Evolutionary conservation across 2,888 invertebrate genomes (phyloP).

Genomic region (Maniola hyperantus): DNA sequence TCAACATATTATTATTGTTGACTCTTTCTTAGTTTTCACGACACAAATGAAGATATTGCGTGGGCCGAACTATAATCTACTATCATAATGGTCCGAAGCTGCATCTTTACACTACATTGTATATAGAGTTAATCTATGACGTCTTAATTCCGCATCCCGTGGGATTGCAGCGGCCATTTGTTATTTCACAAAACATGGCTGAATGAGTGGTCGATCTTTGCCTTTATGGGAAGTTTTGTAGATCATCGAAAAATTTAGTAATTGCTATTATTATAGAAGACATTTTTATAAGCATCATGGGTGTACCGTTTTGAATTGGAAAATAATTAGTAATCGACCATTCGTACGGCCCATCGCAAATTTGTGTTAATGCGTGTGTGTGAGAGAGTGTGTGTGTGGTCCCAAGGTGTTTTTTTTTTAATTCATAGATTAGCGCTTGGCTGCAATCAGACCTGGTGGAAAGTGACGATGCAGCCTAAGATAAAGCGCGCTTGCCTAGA

Average conservation of each 20-base stretch:
- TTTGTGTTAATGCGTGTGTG: too few species aligned
- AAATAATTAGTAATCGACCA: too few species aligned
- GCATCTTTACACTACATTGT: constrained; percentile 51
- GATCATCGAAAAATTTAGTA: background rate
- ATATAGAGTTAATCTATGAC: constrained; percentile 64
- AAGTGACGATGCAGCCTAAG: too few species aligned
- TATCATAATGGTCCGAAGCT: constrained; percentile 9
- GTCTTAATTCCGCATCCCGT: constrained; percentile 73
- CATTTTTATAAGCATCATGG: background rate
- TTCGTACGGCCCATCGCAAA: too few species aligned
- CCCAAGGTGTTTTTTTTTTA: too few species aligned
- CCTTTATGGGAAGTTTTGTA: background rate
- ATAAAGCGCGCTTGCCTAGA: too few species aligned
- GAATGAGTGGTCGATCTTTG: background rate
- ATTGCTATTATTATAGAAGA: background rate
- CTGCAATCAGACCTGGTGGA: too few species aligned
- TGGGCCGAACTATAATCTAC: background rate
- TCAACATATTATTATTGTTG: background rate
- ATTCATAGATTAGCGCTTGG: too few species aligned
- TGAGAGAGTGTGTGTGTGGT: too few species aligned
- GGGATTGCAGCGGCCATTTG: constrained; percentile 61
- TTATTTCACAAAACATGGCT: constrained; percentile 43
- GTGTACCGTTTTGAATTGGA: background rate
- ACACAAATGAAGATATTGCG: background rate
- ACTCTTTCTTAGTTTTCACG: constrained; percentile 4